Conservation (phyloP, 2,113 vertebrate species). For the Chaetura pelagica region DNA sequence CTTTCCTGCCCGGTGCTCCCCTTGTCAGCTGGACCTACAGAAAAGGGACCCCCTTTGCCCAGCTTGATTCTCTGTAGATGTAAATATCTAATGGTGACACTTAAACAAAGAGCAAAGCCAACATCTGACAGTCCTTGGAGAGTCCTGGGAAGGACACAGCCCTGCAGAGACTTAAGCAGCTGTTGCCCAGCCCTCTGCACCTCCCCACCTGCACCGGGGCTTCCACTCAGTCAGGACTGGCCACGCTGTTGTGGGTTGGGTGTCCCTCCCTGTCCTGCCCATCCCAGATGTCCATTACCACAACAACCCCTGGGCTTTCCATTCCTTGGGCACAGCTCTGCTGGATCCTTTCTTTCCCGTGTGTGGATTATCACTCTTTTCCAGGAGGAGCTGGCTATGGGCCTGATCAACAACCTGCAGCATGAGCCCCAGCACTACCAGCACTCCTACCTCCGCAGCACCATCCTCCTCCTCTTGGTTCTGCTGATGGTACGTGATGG, state of each 20-base stretch:
- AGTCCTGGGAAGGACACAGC: background rate
- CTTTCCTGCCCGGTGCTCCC: background rate
- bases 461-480: slow-evolving; percentile 78
- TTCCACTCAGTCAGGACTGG: background rate
- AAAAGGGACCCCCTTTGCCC: background rate
- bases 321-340: background rate
- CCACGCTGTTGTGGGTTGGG: background rate
- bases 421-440: slow-evolving; percentile 57
- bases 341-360: background rate
- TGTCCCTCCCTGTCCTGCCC: background rate
- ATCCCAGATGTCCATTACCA: background rate
- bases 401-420: slow-evolving; percentile 78
- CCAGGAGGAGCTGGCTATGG: slow-evolving; percentile 89
- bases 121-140: background rate
- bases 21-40: background rate
- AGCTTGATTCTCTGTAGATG: background rate
- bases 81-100: background rate
- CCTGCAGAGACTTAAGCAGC: background rate
- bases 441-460: slow-evolving; percentile 85
- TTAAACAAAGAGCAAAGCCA: background rate
- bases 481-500: slow-evolving; percentile 81
- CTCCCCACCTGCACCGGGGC: background rate
- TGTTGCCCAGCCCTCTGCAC: background rate
- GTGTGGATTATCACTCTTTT: background rate
- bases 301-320: background rate